Percentiles rank a stretch among this genome's conserved stretches.
These are phyloP conservation scores for Forbesichthys papilliferus DNA, from an alignment of 2,113 vertebrate genomes.

Conservation along the genomic window DNA sequence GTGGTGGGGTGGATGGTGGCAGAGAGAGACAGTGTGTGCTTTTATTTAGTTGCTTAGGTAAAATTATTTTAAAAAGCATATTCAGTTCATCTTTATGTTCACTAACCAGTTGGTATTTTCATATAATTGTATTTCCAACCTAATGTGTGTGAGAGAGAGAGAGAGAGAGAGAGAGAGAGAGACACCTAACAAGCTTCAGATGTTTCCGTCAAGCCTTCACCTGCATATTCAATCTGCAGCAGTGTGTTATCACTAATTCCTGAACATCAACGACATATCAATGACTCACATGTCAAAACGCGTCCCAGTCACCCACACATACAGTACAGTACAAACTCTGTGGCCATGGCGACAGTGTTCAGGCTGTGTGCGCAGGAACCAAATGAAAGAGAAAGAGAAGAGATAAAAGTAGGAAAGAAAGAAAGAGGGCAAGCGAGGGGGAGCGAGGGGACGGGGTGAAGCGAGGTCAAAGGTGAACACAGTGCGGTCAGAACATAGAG, in stretches of 20 bases:
- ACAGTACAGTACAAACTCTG: slow-evolving; percentile 42
- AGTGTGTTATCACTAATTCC: slow-evolving; percentile 32
- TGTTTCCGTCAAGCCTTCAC: slow-evolving; percentile 18
- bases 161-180: neutral
- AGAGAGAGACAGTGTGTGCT: no score
- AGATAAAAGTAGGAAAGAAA: neutral
- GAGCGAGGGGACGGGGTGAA: neutral
- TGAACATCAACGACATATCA: slow-evolving; percentile 37
- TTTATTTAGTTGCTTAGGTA: neutral
- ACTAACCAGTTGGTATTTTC: neutral
- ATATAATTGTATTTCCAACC: neutral
- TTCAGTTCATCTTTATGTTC: neutral
- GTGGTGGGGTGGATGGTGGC: no score
- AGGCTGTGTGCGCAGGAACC: neutral
- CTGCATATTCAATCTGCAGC: slow-evolving; percentile 11
- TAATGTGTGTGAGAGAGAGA: neutral
- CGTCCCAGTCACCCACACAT: slow-evolving; percentile 24
- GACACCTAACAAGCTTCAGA: slow-evolving; percentile 2
- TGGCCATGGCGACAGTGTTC: slow-evolving; percentile 22
- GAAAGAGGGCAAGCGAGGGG: neutral
- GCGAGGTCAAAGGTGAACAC: neutral
- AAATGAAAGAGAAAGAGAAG: neutral
- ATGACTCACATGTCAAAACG: neutral
- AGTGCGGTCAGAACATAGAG: neutral
- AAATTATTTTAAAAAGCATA: neutral